Conservation (phyloP, 2,113 vertebrate species). For the Heterotilapia buettikoferi region DNA sequence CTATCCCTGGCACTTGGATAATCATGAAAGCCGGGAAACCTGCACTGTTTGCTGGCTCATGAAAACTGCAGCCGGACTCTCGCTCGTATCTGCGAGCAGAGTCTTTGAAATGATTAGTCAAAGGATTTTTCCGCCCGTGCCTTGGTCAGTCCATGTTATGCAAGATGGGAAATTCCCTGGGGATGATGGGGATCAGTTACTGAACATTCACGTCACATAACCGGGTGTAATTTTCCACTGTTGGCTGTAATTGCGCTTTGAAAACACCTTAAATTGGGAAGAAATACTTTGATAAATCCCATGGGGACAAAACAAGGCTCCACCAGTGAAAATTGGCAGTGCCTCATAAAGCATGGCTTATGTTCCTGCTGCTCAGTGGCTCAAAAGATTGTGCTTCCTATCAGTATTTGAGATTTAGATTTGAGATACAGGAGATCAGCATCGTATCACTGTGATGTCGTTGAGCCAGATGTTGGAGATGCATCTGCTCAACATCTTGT, state of each 20-base stretch:
- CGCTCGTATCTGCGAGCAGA: not conserved
- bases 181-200: slow-evolving; percentile 49
- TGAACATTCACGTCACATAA: slow-evolving; percentile 4
- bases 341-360: slow-evolving; percentile 1
- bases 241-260: slow-evolving; percentile 25
- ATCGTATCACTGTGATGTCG: not conserved
- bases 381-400: not conserved
- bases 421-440: slow-evolving; percentile 7
- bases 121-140: slow-evolving; percentile 23
- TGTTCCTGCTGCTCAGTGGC: not conserved
- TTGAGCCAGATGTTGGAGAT: slow-evolving; percentile 30
- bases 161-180: slow-evolving; percentile 56
- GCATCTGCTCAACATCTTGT: slow-evolving; percentile 41
- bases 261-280: slow-evolving; percentile 32
- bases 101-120: slow-evolving; percentile 41
- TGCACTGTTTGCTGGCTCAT: not conserved
- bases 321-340: slow-evolving; percentile 16
- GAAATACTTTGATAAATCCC: slow-evolving; percentile 30
- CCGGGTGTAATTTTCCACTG: not conserved
- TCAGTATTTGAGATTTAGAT: not conserved
- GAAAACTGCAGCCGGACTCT: not conserved
- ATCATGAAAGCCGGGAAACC: slow-evolving; percentile 15
- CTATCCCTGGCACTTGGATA: not conserved
- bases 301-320: not conserved
- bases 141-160: slow-evolving; percentile 14